Evolutionary conservation across 2,797 vertebrate genomes (phyloP), one percentile per base, ranked within the genome.

Genomic region (Hippoglossus hippoglossus): DNA sequence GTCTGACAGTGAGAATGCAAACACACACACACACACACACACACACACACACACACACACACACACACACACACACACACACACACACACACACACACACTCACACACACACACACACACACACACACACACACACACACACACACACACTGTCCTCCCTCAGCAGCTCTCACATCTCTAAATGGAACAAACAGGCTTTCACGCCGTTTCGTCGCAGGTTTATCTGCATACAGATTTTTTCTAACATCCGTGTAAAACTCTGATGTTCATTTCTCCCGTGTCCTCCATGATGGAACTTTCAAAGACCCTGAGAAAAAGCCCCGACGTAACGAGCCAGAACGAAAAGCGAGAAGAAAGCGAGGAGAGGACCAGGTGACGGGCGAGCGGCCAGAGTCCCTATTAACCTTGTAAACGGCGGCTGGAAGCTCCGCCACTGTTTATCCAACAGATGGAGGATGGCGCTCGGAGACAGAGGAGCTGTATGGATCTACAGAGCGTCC

Each of bases 361-460:
- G 46, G 61, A 67, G 69, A 79, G 61, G 66, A 73, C 65, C 71
- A 67, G 73, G 64, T 10, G 41, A 18, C 16, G 41, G 41, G 16
- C 0, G 44, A 19, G 13, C 5, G 44, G 44, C 13, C 62, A 64
- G 75, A 55, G 81, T 81, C 79, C 65, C 51, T 25, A 15, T 85
- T 80, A 79, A 82, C 81, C 83, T 79, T 70, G 78, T 81, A 71
- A 84, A 84, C 76, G 73, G 81, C 69, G 28, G 6, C 28, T 31
- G 28, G 28, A 31, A 6, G 5, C 28, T 31, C 28, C 6, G 34
- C 34, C 3, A n/a, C 8, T 36, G 10, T 36, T 36, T 36, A 0
- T 11, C 9, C 11, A 11, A 63, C 69, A 64, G 75, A 56, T 18
- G 44, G 61, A 50, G 41, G 41, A 44, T 4, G 41, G 9, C 9